A percentile compares a stretch with the other conserved stretches of the same genome.
Evolutionary conservation across 2,113 vertebrate genomes (phyloP).

Genomic region (Cryptomyrus ogoouensis): DNA sequence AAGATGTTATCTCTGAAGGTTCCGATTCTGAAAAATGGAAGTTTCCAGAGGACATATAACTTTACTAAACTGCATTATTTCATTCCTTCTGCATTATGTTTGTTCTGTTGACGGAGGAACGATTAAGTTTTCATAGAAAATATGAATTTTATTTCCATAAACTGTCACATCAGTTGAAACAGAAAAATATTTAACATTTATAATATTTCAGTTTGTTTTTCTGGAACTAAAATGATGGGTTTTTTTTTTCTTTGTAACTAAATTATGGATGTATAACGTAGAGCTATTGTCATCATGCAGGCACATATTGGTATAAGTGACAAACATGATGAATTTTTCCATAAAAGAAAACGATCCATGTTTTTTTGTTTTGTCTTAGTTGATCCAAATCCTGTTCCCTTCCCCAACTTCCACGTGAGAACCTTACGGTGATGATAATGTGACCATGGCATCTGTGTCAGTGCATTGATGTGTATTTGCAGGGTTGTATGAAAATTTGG

Average conservation of each 20-base stretch:
- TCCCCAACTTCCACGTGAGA: background rate
- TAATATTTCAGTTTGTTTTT: background rate
- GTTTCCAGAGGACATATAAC: background rate
- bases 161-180: background rate
- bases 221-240: background rate
- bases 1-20: background rate
- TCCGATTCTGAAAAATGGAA: background rate
- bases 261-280: background rate
- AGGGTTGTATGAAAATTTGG: background rate
- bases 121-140: background rate
- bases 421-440: background rate
- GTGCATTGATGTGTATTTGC: background rate
- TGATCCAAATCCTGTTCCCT: background rate
- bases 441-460: background rate
- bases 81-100: background rate
- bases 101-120: background rate
- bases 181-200: background rate
- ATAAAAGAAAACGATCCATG: background rate
- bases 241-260: background rate
- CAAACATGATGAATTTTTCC: background rate
- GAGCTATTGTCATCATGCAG: background rate
- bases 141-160: background rate
- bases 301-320: background rate
- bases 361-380: no score
- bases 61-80: background rate